Evolutionary conservation across 2,888 invertebrate genomes (phyloP).

Genomic region (Cataglyphis livida): DNA sequence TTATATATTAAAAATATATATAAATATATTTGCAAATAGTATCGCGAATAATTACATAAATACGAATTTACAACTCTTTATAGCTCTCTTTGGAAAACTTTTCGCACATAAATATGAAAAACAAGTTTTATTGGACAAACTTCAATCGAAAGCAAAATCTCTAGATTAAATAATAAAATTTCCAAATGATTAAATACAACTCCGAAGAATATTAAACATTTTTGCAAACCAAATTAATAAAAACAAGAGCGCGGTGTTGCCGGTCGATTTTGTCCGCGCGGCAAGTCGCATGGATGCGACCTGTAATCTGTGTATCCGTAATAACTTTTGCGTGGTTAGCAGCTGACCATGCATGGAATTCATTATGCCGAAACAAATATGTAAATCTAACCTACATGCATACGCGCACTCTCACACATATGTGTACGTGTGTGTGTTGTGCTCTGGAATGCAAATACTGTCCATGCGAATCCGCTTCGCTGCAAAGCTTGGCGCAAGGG

Average conservation of each 20-base stretch:
- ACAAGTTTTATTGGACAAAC: conserved; percentile 32
- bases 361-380: conserved; percentile 66
- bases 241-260: conserved; percentile 49
- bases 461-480: conserved; percentile 35
- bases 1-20: neutral
- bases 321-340: conserved; percentile 76
- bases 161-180: conserved; percentile 52
- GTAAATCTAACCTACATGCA: conserved; percentile 64
- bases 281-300: conserved; percentile 65
- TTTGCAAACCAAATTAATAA: conserved; percentile 54
- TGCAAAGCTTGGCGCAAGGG: conserved; percentile 23
- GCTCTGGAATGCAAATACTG: conserved; percentile 56
- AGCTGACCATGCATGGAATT: conserved; percentile 76
- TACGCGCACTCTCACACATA: conserved; percentile 20
- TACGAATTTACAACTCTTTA: neutral
- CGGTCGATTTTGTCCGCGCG: conserved; percentile 61
- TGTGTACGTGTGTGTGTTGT: conserved; percentile 21
- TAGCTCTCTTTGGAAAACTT: neutral
- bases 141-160: conserved; percentile 32
- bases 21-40: neutral
- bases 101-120: neutral
- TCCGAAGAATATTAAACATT: conserved; percentile 50
- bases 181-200: conserved; percentile 49
- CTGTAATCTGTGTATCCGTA: conserved; percentile 73
- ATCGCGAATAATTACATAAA: neutral